Percentiles rank a stretch among this genome's conserved stretches.
Conservation (phyloP, 1,140 invertebrate species). For the Zaprionus vittiger region DNA sequence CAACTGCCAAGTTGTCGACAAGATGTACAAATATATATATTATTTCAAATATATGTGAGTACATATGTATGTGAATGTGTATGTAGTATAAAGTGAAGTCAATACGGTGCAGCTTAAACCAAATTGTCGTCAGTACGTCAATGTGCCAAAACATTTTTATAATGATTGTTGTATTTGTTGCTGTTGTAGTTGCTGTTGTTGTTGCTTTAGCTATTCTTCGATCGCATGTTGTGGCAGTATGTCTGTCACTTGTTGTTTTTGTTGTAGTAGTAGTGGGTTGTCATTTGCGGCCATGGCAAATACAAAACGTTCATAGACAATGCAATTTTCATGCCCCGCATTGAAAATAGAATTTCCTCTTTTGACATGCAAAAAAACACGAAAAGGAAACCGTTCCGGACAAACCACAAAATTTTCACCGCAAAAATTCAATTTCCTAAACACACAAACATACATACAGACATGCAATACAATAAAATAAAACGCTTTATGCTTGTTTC, state of each 20-base stretch:
- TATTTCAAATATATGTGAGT: not conserved
- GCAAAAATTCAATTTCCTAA: constrained; percentile 40
- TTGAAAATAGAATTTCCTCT: constrained; percentile 20
- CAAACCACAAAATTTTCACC: constrained; percentile 28
- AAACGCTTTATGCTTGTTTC: constrained; percentile 11
- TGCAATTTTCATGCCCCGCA: constrained; percentile 33
- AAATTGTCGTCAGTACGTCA: constrained; percentile 32
- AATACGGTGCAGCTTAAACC: constrained; percentile 7
- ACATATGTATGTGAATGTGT: not conserved
- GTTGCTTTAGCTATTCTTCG: constrained; percentile 12
- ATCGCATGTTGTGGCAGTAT: constrained; percentile 31
- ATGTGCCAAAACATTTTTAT: constrained; percentile 26
- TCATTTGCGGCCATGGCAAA: constrained; percentile 25
- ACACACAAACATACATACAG: not conserved
- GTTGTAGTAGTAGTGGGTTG: constrained; percentile 7
- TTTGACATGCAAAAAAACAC: constrained; percentile 34
- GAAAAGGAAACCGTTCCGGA: constrained; percentile 3
- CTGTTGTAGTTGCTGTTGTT: not conserved
- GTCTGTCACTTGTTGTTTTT: constrained; percentile 19
- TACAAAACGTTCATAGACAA: constrained; percentile 29
- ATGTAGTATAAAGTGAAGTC: not conserved
- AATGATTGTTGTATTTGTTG: constrained; percentile 24
- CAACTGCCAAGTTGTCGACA: constrained; percentile 19
- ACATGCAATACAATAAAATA: not conserved
- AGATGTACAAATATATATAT: constrained; percentile 3